A percentile compares a stretch with the other conserved stretches of the same genome.
Evolutionary conservation across 1,140 invertebrate genomes (phyloP).

Genomic region (Kradibia gibbosae): DNA sequence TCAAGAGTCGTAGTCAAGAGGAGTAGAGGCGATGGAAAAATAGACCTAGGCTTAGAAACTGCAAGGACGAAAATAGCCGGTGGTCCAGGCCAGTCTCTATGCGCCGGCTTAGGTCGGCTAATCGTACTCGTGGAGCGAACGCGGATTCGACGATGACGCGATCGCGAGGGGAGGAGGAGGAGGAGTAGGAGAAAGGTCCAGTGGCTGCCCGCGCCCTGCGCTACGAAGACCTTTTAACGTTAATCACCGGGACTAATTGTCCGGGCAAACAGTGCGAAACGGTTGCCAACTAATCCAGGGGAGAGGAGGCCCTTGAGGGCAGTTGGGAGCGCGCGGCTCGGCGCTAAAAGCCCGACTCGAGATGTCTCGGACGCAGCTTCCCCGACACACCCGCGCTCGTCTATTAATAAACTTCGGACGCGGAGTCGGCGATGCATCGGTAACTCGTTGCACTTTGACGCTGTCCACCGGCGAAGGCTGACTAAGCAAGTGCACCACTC

Average conservation of each 20-base stretch:
- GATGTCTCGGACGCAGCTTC: neutral
- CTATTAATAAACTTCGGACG: conserved; percentile 17
- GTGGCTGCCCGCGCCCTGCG: no score
- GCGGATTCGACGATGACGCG: no score
- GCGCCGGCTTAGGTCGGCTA: no score
- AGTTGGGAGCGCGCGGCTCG: neutral
- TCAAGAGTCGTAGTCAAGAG: no score
- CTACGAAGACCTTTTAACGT: neutral
- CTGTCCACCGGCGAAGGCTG: neutral
- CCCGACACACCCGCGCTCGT: neutral
- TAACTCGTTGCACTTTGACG: neutral
- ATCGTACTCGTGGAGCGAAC: no score
- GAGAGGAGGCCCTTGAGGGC: conserved; percentile 4
- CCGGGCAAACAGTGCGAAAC: neutral
- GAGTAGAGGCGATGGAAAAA: no score
- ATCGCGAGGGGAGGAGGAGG: no score
- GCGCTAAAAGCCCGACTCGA: neutral
- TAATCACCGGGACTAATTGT: conserved; percentile 35
- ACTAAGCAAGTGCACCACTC: neutral
- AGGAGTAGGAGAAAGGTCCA: neutral
- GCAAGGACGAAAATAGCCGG: no score
- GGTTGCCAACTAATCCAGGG: neutral
- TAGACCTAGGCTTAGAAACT: no score
- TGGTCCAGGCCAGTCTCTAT: no score
- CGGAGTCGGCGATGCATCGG: neutral